Conservation (phyloP, 1,140 invertebrate genomes). For the Rhynchophorus ferrugineus region DNA sequence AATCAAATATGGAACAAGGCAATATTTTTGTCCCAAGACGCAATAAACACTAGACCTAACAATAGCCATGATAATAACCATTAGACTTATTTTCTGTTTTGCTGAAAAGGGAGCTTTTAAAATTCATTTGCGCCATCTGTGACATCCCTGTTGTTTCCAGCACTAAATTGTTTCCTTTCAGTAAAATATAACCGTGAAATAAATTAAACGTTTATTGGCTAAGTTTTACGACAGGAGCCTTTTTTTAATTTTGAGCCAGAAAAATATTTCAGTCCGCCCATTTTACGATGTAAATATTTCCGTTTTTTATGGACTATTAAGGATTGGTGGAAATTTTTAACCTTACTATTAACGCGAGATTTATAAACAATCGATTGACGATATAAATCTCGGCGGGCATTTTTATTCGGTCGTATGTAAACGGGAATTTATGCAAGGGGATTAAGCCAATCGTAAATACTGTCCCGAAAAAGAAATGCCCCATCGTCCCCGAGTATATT, state of each 20-base stretch:
- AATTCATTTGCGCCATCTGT: too few species aligned
- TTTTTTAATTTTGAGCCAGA: background rate
- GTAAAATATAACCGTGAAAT: background rate
- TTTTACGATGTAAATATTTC: background rate
- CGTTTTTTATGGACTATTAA: background rate
- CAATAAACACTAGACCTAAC: too few species aligned
- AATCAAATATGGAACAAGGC: too few species aligned
- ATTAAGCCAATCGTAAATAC: background rate
- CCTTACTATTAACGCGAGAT: background rate
- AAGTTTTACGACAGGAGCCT: background rate
- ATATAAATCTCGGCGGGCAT: background rate
- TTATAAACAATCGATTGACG: background rate
- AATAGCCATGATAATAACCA: too few species aligned
- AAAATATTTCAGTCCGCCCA: background rate
- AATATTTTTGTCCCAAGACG: too few species aligned
- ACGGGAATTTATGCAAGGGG: background rate
- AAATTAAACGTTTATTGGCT: background rate
- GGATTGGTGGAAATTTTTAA: background rate
- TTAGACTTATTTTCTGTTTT: too few species aligned
- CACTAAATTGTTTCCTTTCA: too few species aligned
- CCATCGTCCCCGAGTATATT: background rate
- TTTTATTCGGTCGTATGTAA: background rate
- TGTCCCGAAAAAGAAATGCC: background rate
- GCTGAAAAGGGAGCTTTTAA: too few species aligned
- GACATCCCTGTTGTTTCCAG: too few species aligned